These are phyloP conservation scores for Hoplodrina blanda DNA, from an alignment of 2,888 invertebrate genomes.

Conservation along the genomic window DNA sequence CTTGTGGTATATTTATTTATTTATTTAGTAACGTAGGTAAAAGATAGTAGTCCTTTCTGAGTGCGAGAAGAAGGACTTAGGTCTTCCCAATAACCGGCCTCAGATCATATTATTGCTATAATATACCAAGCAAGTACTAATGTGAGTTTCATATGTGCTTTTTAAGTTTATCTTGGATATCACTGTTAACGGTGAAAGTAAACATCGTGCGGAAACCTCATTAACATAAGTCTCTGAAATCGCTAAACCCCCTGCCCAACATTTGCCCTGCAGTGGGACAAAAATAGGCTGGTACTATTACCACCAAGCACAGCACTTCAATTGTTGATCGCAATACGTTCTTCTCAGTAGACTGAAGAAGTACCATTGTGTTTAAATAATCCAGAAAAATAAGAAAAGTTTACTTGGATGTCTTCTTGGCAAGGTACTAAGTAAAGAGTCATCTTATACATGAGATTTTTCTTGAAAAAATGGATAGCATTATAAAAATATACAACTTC, in stretches of 20 bases:
- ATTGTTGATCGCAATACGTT: not conserved
- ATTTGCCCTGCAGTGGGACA: too few species aligned
- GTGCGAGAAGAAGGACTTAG: too few species aligned
- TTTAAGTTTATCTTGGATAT: too few species aligned
- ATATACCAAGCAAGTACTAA: too few species aligned
- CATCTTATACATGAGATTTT: constrained; percentile 4
- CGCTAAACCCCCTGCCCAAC: too few species aligned
- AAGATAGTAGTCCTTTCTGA: too few species aligned
- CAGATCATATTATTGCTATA: not conserved
- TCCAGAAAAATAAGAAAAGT: not conserved
- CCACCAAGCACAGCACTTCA: not conserved
- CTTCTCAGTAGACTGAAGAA: not conserved
- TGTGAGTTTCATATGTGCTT: too few species aligned
- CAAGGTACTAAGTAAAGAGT: not conserved
- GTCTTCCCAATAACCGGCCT: not conserved
- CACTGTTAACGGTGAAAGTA: too few species aligned
- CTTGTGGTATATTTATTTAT: not conserved
- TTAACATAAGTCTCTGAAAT: too few species aligned
- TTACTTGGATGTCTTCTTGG: not conserved
- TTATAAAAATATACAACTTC: constrained; percentile 6
- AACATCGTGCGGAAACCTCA: too few species aligned
- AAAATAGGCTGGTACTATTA: not conserved
- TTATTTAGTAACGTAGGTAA: too few species aligned
- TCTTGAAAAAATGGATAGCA: constrained; percentile 6
- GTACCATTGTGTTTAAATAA: not conserved